phyloP scores from a whole-genome alignment of 1,140 invertebrate genomes.

The Pogonomyrmex californicus region DNA sequence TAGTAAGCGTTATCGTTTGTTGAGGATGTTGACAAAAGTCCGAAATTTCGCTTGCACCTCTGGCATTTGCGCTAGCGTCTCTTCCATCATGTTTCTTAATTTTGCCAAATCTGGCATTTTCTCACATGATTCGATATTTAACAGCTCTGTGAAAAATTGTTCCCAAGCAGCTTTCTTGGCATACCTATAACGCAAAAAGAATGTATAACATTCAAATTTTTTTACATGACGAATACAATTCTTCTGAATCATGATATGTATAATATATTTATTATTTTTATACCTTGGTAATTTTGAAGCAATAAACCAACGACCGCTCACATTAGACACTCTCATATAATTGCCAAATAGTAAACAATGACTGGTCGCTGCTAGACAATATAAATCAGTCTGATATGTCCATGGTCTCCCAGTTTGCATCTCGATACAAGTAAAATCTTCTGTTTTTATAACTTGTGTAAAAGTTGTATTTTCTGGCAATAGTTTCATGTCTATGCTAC shows the following conservation, averaged over 20 bases:
- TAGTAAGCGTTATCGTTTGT: slow-evolving; percentile 86
- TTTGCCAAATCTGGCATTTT: slow-evolving; percentile 90
- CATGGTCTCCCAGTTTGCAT: slow-evolving; percentile 95
- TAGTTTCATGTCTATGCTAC: slow-evolving; percentile 95
- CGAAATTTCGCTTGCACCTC: slow-evolving; percentile 81
- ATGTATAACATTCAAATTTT: slow-evolving; percentile 9
- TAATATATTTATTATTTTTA: slow-evolving; percentile 9
- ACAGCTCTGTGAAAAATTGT: slow-evolving; percentile 89
- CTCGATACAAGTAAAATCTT: slow-evolving; percentile 94
- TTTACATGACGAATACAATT: not conserved
- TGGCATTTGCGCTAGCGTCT: slow-evolving; percentile 84
- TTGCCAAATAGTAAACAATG: slow-evolving; percentile 95
- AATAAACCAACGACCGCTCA: slow-evolving; percentile 90
- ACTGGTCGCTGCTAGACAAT: slow-evolving; percentile 94
- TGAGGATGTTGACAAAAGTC: slow-evolving; percentile 84
- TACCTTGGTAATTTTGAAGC: slow-evolving; percentile 90
- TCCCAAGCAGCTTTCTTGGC: slow-evolving; percentile 90
- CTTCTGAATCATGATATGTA: not conserved
- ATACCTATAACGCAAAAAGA: slow-evolving; percentile 86
- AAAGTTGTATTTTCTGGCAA: slow-evolving; percentile 94
- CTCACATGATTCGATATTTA: slow-evolving; percentile 91
- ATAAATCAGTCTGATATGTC: slow-evolving; percentile 97
- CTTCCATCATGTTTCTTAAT: slow-evolving; percentile 89
- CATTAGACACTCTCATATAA: slow-evolving; percentile 94
- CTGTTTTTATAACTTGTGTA: slow-evolving; percentile 90